These are phyloP conservation scores for Dromococcyx pavoninus DNA, from an alignment of 2,797 vertebrate species.

Conservation along the genomic window DNA sequence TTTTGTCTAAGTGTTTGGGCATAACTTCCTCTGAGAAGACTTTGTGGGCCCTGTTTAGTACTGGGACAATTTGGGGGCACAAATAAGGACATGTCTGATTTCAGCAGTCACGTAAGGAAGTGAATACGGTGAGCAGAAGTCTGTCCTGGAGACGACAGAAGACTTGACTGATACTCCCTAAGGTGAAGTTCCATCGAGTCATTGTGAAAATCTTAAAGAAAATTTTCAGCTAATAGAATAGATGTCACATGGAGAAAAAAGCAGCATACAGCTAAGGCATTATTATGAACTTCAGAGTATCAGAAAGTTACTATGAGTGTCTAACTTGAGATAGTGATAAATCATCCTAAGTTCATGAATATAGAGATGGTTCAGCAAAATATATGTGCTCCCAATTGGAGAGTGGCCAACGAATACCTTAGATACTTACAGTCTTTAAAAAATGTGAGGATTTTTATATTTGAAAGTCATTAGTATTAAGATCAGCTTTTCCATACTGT, in stretches of 20 bases:
- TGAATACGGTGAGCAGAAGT: not conserved
- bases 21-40: not conserved
- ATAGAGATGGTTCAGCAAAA: not conserved
- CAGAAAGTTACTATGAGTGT: not conserved
- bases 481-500: not conserved
- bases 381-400: not conserved
- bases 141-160: not conserved
- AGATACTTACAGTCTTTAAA: not conserved
- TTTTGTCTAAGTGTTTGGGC: not conserved
- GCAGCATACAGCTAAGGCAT: not conserved
- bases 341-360: not conserved
- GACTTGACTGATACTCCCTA: not conserved
- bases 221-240: not conserved
- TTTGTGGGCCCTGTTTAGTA: not conserved
- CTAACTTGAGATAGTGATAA: not conserved
- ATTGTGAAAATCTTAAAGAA: not conserved
- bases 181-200: not conserved
- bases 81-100: not conserved
- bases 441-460: not conserved
- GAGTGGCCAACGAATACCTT: not conserved
- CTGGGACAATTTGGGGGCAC: not conserved
- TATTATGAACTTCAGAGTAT: not conserved
- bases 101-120: not conserved
- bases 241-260: not conserved
- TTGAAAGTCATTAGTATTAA: not conserved